phyloP scores from a whole-genome alignment of 2,113 vertebrate genomes.

The Clarias magur region DNA sequence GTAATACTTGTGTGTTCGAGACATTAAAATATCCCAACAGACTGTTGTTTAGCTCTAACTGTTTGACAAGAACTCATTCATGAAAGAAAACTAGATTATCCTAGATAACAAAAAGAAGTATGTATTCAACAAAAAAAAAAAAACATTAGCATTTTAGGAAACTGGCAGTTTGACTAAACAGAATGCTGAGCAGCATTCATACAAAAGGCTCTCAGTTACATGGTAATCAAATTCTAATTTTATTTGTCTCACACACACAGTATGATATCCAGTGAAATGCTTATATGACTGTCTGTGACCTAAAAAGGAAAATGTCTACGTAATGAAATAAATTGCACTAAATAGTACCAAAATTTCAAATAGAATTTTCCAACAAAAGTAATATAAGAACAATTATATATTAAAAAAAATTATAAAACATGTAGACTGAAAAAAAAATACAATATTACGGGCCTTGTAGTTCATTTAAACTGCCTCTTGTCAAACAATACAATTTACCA shows the following conservation, averaged over 20 bases:
- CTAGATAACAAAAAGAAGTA: constrained; percentile 66
- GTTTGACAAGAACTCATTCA: constrained; percentile 57
- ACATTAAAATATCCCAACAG: constrained; percentile 2
- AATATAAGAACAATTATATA: too few relatives aligned
- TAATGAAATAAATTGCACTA: too few relatives aligned
- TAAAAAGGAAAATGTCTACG: too few relatives aligned
- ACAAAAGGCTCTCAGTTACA: constrained; percentile 68
- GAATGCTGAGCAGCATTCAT: constrained; percentile 66
- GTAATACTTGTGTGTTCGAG: constrained; percentile 37
- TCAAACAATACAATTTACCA: background rate
- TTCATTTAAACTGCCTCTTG: background rate
- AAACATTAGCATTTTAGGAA: constrained; percentile 58
- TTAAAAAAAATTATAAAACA: too few relatives aligned
- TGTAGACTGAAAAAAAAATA: too few relatives aligned
- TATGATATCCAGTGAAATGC: too few relatives aligned
- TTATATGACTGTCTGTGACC: too few relatives aligned
- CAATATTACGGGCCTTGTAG: too few relatives aligned
- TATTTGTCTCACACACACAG: too few relatives aligned
- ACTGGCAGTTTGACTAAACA: constrained; percentile 49
- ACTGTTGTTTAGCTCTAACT: constrained; percentile 26
- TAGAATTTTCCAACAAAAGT: too few relatives aligned
- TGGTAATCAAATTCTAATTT: constrained; percentile 41
- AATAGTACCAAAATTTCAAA: too few relatives aligned
- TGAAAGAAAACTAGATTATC: constrained; percentile 60
- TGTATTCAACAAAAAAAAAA: constrained; percentile 60